Conservation (phyloP, 1,140 invertebrate genomes). For the Hypothenemus hampei region DNA sequence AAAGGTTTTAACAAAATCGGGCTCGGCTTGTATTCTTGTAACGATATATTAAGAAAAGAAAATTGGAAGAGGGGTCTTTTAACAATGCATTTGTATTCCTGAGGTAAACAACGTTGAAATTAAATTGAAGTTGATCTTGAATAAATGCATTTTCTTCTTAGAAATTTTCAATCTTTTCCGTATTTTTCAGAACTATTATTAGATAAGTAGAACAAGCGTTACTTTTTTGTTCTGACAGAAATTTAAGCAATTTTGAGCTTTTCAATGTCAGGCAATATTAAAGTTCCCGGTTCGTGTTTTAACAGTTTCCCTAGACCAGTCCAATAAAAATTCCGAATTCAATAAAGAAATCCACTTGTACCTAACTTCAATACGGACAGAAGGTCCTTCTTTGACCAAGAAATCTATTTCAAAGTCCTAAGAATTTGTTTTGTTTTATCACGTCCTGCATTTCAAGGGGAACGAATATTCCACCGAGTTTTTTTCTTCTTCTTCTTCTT, state of each 20-base stretch:
- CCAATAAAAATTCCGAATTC: slow-evolving; percentile 26
- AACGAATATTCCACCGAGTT: slow-evolving; percentile 27
- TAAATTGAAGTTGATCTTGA: slow-evolving; percentile 31
- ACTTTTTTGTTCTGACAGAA: too few relatives aligned
- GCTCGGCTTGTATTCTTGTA: slow-evolving; percentile 28
- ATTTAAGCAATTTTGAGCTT: too few relatives aligned
- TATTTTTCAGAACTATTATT: too few relatives aligned
- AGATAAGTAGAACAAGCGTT: too few relatives aligned
- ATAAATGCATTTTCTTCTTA: slow-evolving; percentile 7
- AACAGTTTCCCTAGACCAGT: too few relatives aligned
- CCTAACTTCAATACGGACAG: slow-evolving; percentile 25
- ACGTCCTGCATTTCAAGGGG: slow-evolving; percentile 37
- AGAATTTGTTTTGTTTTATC: slow-evolving; percentile 41
- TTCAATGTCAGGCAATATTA: too few relatives aligned
- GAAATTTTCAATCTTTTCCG: too few relatives aligned
- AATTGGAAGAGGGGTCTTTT: slow-evolving; percentile 34
- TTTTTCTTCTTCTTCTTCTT: slow-evolving; percentile 18
- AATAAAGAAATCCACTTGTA: slow-evolving; percentile 22
- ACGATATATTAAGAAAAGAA: slow-evolving; percentile 30
- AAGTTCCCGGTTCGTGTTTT: too few relatives aligned
- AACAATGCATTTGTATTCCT: slow-evolving; percentile 31
- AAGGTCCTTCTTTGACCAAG: slow-evolving; percentile 28
- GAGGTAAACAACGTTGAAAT: slow-evolving; percentile 31
- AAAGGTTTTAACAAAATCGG: slow-evolving; percentile 38
- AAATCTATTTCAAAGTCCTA: slow-evolving; percentile 34